These are phyloP conservation scores for Tinea semifulvella DNA, from an alignment of 2,888 invertebrate species.

Conservation along the genomic window DNA sequence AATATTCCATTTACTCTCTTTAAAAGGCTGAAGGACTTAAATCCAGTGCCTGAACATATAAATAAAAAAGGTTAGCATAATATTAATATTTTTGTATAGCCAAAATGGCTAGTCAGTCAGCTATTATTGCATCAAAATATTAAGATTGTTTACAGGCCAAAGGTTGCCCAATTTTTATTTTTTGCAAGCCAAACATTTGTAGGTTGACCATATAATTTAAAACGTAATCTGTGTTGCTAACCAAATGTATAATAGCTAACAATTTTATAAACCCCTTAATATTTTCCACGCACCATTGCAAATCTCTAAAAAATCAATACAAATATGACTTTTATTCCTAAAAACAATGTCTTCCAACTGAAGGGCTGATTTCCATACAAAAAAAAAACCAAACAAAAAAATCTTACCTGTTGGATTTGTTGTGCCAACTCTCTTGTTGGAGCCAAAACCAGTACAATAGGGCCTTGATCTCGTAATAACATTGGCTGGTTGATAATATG, in stretches of 20 bases:
- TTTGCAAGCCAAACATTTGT: no score
- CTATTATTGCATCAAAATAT: no score
- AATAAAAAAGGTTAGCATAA: neutral
- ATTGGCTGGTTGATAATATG: constrained; percentile 93
- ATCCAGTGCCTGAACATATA: neutral
- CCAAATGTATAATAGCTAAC: no score
- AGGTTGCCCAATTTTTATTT: no score
- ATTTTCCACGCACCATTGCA: no score
- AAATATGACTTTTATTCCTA: no score
- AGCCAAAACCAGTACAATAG: constrained; percentile 89
- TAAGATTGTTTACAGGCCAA: no score
- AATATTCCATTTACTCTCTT: neutral
- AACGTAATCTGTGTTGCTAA: no score
- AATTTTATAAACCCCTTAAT: no score
- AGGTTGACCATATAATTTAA: no score
- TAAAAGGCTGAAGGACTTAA: neutral
- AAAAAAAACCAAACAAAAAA: neutral
- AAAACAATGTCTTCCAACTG: constrained; percentile 1
- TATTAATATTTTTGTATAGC: neutral
- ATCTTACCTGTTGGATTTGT: constrained; percentile 83
- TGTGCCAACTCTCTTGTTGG: constrained; percentile 90
- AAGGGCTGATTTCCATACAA: neutral
- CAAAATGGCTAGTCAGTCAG: neutral
- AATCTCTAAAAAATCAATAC: no score
- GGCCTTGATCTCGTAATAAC: constrained; percentile 89